These are phyloP conservation scores for Drosophila affinis DNA, from an alignment of 2,888 invertebrate genomes.

Conservation along the genomic window DNA sequence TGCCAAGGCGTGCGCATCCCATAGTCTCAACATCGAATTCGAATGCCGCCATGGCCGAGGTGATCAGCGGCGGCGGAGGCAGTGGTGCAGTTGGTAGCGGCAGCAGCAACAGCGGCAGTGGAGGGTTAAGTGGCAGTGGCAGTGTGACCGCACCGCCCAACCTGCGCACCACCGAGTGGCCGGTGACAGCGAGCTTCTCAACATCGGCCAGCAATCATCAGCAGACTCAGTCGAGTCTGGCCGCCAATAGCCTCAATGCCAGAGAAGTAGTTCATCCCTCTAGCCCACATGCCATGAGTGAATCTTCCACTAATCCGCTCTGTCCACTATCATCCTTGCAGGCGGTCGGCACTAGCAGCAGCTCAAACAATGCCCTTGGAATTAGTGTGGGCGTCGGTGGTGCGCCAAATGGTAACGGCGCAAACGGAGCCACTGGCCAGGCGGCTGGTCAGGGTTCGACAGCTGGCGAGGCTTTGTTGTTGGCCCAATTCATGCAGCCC, in stretches of 20 bases:
- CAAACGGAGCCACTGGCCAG: conserved; percentile 49
- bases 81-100: conserved; percentile 66
- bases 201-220: conserved; percentile 79
- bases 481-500: conserved; percentile 85
- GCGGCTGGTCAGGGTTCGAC: conserved; percentile 51
- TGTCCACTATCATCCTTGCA: conserved; percentile 40
- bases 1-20: conserved; percentile 92
- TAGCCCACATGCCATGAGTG: conserved; percentile 12
- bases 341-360: conserved; percentile 71
- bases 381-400: conserved; percentile 73
- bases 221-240: conserved; percentile 82
- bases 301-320: conserved; percentile 41
- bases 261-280: conserved; percentile 78
- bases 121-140: conserved; percentile 55
- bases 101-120: conserved; percentile 60
- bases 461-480: conserved; percentile 76
- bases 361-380: conserved; percentile 73
- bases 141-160: conserved; percentile 65
- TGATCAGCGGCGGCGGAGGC: conserved; percentile 80
- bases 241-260: conserved; percentile 81
- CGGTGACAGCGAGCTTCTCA: conserved; percentile 79
- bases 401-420: conserved; percentile 65
- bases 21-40: conserved; percentile 86
- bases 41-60: conserved; percentile 85
- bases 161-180: conserved; percentile 82